These are phyloP conservation scores for Brevimyrus niger DNA, from an alignment of 2,113 vertebrate genomes.

Conservation along the genomic window DNA sequence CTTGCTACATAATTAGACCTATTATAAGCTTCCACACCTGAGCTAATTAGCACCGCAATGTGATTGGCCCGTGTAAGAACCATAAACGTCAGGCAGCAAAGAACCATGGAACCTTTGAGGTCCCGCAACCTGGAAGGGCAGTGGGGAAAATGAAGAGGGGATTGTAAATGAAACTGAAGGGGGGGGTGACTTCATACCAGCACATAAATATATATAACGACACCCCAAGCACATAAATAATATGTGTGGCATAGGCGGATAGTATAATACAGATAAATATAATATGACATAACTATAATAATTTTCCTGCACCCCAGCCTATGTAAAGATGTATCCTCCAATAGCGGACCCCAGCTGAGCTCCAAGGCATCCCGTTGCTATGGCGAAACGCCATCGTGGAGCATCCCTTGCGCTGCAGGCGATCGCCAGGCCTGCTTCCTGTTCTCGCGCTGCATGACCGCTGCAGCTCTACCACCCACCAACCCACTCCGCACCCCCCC, in stretches of 20 bases:
- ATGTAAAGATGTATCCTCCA: not conserved
- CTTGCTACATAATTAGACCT: not conserved
- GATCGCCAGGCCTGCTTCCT: not conserved
- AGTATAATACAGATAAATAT: not conserved
- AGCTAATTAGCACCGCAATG: not conserved
- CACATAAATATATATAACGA: not conserved
- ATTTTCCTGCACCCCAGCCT: not conserved
- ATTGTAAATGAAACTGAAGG: not conserved
- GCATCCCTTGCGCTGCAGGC: not conserved
- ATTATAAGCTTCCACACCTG: not conserved
- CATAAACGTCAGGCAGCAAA: not conserved
- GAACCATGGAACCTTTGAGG: not conserved
- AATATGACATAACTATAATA: not conserved
- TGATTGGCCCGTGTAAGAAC: not conserved
- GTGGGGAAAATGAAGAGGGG: not conserved
- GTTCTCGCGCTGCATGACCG: not conserved
- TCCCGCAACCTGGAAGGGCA: not conserved
- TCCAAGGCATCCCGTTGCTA: not conserved
- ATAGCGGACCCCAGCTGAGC: not conserved
- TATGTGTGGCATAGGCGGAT: not conserved
- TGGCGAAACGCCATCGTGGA: not conserved
- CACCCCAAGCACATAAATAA: not conserved
- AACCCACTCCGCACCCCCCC: not conserved
- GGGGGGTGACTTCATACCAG: not conserved
- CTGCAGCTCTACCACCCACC: too few relatives aligned